phyloP scores from a whole-genome alignment of 2,888 invertebrate genomes.

The Polymixis lichenea region DNA sequence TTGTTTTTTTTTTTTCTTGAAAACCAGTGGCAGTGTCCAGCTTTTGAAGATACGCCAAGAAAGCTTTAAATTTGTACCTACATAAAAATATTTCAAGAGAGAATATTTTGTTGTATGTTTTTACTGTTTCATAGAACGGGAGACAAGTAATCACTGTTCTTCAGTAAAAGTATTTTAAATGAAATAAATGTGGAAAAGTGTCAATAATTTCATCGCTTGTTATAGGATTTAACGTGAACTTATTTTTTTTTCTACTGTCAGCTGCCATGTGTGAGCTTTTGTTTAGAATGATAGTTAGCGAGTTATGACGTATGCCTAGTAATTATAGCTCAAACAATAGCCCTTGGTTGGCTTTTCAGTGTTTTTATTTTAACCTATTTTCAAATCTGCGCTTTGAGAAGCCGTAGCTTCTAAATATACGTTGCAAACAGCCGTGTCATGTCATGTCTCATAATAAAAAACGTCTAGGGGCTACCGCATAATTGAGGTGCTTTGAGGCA shows the following conservation, averaged over 20 bases:
- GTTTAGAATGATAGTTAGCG: background rate
- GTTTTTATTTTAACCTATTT: background rate
- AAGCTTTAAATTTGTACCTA: background rate
- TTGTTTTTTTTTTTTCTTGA: conserved; percentile 6
- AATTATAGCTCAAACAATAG: background rate
- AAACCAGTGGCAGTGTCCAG: background rate
- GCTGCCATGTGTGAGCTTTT: background rate
- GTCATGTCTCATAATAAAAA: conserved; percentile 19
- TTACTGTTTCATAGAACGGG: background rate
- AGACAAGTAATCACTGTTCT: background rate
- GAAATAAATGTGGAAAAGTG: background rate
- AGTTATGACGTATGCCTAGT: background rate
- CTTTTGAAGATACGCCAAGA: conserved; percentile 23
- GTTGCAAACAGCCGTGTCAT: background rate
- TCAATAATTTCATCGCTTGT: background rate
- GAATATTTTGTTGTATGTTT: background rate
- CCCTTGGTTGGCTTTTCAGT: background rate
- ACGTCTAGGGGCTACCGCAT: background rate
- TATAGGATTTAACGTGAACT: background rate
- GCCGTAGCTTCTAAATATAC: background rate
- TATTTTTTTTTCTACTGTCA: conserved; percentile 16
- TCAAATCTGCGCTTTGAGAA: background rate
- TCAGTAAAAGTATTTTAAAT: background rate
- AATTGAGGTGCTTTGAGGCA: conserved; percentile 26
- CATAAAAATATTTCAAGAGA: background rate